Conservation (phyloP, 2,888 invertebrate species). For the Sceliomorpha sp. region DNA sequence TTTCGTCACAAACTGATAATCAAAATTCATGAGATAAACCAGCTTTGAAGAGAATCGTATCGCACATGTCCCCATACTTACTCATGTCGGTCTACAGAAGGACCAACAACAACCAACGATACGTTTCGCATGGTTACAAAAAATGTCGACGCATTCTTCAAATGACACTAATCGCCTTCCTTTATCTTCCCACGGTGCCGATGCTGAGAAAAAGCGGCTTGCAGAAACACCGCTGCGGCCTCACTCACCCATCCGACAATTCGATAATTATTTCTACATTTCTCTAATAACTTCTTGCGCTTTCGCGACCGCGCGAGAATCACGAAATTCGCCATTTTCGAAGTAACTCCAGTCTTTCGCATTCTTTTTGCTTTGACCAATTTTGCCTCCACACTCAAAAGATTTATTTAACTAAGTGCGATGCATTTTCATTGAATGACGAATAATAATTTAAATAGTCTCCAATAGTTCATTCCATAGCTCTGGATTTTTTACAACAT, state of each 20-base stretch:
- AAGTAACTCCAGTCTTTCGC: slow-evolving; percentile 11
- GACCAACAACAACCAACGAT: slow-evolving; percentile 52
- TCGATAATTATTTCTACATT: slow-evolving; percentile 77
- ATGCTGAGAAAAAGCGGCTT: slow-evolving; percentile 68
- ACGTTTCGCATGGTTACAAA: slow-evolving; percentile 67
- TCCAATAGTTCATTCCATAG: too few species aligned
- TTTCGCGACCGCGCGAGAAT: slow-evolving; percentile 53
- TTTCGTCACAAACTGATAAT: slow-evolving; percentile 45
- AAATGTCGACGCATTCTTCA: slow-evolving; percentile 75
- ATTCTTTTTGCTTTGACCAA: slow-evolving; percentile 37
- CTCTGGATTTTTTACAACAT: too few species aligned
- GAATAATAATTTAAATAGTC: too few species aligned
- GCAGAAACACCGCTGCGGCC: slow-evolving; percentile 51
- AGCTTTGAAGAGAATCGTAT: slow-evolving; percentile 25
- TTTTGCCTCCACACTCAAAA: too few species aligned
- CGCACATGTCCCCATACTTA: slow-evolving; percentile 8
- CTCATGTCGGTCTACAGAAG: slow-evolving; percentile 55
- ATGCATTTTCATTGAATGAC: too few species aligned
- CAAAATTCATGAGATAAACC: slow-evolving; percentile 29
- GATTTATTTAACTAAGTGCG: too few species aligned
- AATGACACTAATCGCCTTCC: slow-evolving; percentile 80
- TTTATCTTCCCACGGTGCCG: slow-evolving; percentile 79
- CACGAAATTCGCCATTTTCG: slow-evolving; percentile 58
- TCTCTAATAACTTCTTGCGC: slow-evolving; percentile 73
- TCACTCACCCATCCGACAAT: slow-evolving; percentile 67